These are phyloP conservation scores for Hemiprocne comata DNA, from an alignment of 2,113 vertebrate species.

Conservation along the genomic window DNA sequence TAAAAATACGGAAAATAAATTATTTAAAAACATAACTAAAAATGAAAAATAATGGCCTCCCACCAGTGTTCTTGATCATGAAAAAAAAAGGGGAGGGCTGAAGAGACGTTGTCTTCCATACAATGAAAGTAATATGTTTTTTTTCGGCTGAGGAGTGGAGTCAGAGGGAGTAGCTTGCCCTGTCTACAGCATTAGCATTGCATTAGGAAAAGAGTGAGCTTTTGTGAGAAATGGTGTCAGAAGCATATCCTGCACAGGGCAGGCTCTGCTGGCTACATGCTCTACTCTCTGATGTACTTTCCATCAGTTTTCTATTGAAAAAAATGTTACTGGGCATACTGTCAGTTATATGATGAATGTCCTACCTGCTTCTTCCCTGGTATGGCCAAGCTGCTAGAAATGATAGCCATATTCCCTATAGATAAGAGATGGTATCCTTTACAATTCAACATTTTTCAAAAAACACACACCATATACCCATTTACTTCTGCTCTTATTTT, in stretches of 20 bases:
- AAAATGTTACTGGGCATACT: background rate
- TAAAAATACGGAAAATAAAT: background rate
- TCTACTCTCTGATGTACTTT: background rate
- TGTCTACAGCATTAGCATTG: background rate
- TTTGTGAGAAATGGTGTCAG: background rate
- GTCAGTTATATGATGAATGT: slow-evolving; percentile 8
- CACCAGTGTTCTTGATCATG: background rate
- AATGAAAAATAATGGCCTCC: background rate
- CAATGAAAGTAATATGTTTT: background rate
- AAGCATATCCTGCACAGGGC: background rate
- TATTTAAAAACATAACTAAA: background rate
- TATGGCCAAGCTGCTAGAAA: background rate
- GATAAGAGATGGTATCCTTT: background rate
- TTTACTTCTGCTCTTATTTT: background rate
- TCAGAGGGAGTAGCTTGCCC: background rate
- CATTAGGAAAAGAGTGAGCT: background rate
- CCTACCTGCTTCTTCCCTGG: background rate
- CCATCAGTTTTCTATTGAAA: background rate
- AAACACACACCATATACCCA: background rate
- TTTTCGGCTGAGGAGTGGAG: background rate
- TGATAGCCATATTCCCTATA: background rate
- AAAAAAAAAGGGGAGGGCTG: background rate
- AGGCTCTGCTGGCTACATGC: background rate
- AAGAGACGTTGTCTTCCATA: background rate
- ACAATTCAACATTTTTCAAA: background rate